Evolutionary conservation across 2,797 vertebrate species (phyloP).

Genomic region (Falco columbarius): DNA sequence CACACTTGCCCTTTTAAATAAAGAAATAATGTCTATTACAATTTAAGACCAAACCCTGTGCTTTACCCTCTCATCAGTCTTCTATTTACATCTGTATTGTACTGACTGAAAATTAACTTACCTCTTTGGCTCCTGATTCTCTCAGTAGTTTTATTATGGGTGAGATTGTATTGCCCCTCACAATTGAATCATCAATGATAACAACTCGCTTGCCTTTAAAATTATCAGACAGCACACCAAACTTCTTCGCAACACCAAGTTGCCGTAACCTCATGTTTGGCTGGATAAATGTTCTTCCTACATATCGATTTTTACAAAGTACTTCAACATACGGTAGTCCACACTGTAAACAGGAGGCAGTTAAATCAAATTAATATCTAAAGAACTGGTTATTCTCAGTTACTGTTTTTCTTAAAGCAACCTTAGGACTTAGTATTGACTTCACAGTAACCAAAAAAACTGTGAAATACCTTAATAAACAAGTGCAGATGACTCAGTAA

Average conservation of each 20-base stretch:
- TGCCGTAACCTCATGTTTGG: slow-evolving; percentile 95
- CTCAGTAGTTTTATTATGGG: slow-evolving; percentile 97
- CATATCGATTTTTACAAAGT: slow-evolving; percentile 96
- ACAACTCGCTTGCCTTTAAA: slow-evolving; percentile 96
- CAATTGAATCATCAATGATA: slow-evolving; percentile 95
- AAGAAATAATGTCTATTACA: neutral
- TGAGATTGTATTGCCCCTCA: slow-evolving; percentile 97
- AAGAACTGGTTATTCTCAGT: neutral
- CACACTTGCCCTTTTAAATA: neutral
- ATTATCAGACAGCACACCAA: slow-evolving; percentile 95
- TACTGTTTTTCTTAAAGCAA: neutral
- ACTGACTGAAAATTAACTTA: slow-evolving; percentile 59
- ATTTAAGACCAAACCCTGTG: neutral
- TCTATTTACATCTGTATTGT: neutral
- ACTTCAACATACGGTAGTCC: slow-evolving; percentile 94
- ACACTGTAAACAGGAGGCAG: slow-evolving; percentile 77
- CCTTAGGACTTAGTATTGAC: neutral
- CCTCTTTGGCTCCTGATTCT: slow-evolving; percentile 97
- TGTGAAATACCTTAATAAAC: neutral
- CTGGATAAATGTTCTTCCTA: slow-evolving; percentile 97
- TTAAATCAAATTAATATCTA: neutral
- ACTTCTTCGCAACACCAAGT: slow-evolving; percentile 97
- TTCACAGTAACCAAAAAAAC: neutral
- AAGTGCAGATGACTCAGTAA: neutral
- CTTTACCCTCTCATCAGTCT: neutral